Percentiles rank a stretch among this genome's conserved stretches.
Evolutionary conservation across 2,113 vertebrate genomes (phyloP).

Genomic region (Daubentonia madagascariensis): DNA sequence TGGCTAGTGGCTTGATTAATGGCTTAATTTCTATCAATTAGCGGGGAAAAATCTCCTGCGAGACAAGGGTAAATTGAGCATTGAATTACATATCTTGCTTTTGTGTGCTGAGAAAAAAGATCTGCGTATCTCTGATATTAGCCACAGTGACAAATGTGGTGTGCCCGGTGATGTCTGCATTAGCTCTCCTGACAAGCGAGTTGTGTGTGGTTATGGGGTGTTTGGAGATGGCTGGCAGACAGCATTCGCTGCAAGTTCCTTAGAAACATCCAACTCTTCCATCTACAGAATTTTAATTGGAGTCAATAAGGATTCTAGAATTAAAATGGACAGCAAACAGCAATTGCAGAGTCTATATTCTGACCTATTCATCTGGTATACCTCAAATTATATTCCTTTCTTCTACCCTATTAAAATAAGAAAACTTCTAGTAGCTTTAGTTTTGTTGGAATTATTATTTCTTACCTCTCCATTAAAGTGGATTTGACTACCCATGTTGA

Average conservation of each 20-base stretch:
- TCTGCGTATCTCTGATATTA: slow-evolving; percentile 79
- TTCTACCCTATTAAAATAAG: neutral
- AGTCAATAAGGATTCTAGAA: slow-evolving; percentile 73
- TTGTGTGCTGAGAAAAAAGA: slow-evolving; percentile 84
- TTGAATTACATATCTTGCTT: slow-evolving; percentile 97
- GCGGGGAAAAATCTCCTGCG: slow-evolving; percentile 94
- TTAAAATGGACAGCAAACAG: slow-evolving; percentile 75
- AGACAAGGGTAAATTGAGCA: slow-evolving; percentile 98
- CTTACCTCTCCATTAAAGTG: fast-evolving
- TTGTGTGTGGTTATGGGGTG: slow-evolving; percentile 81
- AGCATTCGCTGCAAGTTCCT: slow-evolving; percentile 74
- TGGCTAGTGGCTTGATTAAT: slow-evolving; percentile 99
- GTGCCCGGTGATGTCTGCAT: slow-evolving; percentile 80
- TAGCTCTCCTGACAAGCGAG: slow-evolving; percentile 77
- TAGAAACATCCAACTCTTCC: slow-evolving; percentile 73
- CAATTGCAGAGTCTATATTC: slow-evolving; percentile 56
- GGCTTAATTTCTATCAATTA: slow-evolving; percentile 99
- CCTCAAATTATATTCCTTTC: slow-evolving; percentile 43
- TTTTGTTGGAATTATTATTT: neutral
- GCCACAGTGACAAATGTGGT: slow-evolving; percentile 84
- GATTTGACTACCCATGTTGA: neutral
- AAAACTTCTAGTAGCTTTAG: neutral
- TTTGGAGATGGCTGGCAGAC: slow-evolving; percentile 83
- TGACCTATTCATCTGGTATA: slow-evolving; percentile 50
- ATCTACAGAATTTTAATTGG: slow-evolving; percentile 83